Evolutionary conservation across 2,113 vertebrate species (phyloP).

Genomic region (Callaeas wilsoni): DNA sequence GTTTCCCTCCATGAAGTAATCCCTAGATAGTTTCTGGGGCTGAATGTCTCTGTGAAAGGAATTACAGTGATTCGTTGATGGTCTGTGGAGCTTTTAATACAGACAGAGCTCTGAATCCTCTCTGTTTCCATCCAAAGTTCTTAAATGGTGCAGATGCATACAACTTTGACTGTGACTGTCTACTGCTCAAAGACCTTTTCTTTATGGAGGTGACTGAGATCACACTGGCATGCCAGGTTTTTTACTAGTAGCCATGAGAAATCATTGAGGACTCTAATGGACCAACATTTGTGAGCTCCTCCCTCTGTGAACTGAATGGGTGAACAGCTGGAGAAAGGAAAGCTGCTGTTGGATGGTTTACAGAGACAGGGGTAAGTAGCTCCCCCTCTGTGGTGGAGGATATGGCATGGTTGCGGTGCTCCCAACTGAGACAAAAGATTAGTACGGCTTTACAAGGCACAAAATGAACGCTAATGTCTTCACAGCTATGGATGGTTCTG

Average conservation of each 20-base stretch:
- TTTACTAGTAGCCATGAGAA: neutral
- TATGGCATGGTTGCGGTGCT: neutral
- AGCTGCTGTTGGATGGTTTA: neutral
- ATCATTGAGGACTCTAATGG: neutral
- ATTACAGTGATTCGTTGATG: neutral
- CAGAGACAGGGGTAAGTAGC: neutral
- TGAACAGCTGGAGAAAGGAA: neutral
- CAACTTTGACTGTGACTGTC: neutral
- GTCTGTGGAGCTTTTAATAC: neutral
- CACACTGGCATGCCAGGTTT: neutral
- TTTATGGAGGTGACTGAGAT: neutral
- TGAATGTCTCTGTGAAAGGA: neutral
- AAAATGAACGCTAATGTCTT: neutral
- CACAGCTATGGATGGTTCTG: neutral
- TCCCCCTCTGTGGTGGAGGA: neutral
- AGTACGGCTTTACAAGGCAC: neutral
- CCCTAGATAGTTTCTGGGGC: neutral
- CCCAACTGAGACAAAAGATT: neutral
- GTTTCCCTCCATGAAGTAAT: neutral
- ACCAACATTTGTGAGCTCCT: neutral
- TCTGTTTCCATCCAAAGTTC: neutral
- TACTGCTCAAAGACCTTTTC: neutral
- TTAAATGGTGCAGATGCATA: neutral
- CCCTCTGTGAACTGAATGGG: neutral
- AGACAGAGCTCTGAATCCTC: neutral